Conservation (phyloP, 92 coral and sea anemone genomes). For the Umimayanthus chanpuru region DNA sequence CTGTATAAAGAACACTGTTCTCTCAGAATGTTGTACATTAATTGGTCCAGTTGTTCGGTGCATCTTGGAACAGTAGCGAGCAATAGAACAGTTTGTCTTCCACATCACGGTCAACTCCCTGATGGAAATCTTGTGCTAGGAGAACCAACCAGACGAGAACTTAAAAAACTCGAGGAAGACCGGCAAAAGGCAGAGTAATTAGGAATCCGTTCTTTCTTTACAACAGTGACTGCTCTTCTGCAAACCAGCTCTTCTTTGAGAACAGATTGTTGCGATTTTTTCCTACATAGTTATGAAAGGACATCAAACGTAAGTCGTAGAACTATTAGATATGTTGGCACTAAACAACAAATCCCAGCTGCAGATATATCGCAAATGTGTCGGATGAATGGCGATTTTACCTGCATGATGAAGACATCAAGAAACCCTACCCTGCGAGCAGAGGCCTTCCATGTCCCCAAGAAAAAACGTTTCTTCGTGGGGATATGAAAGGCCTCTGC, state of each 20-base stretch:
- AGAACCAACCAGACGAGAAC: slow-evolving; percentile 53
- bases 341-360: slow-evolving; percentile 22
- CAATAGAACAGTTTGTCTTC: too few relatives aligned
- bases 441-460: too few relatives aligned
- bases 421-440: slow-evolving; percentile 22
- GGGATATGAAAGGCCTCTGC: too few relatives aligned
- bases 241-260: slow-evolving; percentile 21
- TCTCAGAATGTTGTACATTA: not conserved
- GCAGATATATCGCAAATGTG: slow-evolving; percentile 43
- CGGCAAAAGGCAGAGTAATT: slow-evolving; percentile 36
- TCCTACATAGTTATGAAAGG: slow-evolving; percentile 12
- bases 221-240: slow-evolving; percentile 15
- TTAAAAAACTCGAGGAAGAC: slow-evolving; percentile 47
- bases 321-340: slow-evolving; percentile 39
- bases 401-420: slow-evolving; percentile 45
- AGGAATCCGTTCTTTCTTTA: slow-evolving; percentile 40
- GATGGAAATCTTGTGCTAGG: slow-evolving; percentile 52
- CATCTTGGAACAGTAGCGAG: too few relatives aligned
- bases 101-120: slow-evolving; percentile 37
- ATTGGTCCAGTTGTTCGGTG: too few relatives aligned
- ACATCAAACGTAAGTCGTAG: slow-evolving; percentile 36
- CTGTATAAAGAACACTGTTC: too few relatives aligned
- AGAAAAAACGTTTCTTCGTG: too few relatives aligned
- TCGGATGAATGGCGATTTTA: slow-evolving; percentile 45
- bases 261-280: not conserved